Base-by-base conservation (phyloP, 2,113 vertebrate genomes). In the Lycaon pictus region DNA sequence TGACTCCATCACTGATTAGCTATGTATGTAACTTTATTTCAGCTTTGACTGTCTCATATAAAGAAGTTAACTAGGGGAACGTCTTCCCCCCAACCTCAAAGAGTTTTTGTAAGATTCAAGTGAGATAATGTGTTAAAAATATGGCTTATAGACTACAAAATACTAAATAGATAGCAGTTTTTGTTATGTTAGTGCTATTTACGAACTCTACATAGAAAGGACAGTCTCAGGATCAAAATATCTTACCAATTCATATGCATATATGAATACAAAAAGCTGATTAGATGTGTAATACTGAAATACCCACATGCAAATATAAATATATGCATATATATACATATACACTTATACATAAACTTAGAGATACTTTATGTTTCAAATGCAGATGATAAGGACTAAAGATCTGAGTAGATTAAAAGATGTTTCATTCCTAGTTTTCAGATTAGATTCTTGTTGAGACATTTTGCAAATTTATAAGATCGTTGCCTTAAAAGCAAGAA, bases 251-350 rank as follows among this genome's bases (percentile, higher is more conserved):
- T 22, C 56, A 3, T 53, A 1, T 9, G 20, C 0, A 27, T 13
- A 35, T 65, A 4, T 16, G 15, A 48, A 27, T 71, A 9, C 43
- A 83, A 86, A 88, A 72, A 0, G 2, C 12, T 80, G 0, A 84
- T 67, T 72, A 69, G 7, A 90, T 22, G 25, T 35, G 5, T 20
- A 48, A 17, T 2, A 35, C 1, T 60, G 58, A 80, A 27, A 32
- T 35, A 90, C 3, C 77, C 0, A 25, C 19, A 56, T 29, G 29
- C 25, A 87, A 6, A 56, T 48, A 79, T 22, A 13, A 7, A 56
- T 43, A n/a, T 10, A 32, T 11, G 11, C 3, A 63, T 1, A 35
- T 19, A 23, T 23, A 22, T 0, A 10, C 1, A 58, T 0, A 11
- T 1, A n/a, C 2, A 65, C 6, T 71, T 5, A 65, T 2, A 71